These are phyloP conservation scores for Hyperoplus immaculatus DNA, from an alignment of 2,797 vertebrate genomes.

Conservation along the genomic window DNA sequence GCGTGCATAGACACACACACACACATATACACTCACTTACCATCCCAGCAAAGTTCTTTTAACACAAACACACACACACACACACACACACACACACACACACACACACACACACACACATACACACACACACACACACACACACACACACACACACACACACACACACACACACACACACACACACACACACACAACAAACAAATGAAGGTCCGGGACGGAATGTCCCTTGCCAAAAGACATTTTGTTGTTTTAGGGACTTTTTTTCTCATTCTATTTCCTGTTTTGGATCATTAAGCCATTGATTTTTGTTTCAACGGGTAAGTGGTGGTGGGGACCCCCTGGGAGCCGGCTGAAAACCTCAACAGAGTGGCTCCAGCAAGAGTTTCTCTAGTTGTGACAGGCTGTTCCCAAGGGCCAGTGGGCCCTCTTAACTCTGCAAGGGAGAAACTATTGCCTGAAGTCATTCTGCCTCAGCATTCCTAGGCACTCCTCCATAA, in stretches of 20 bases:
- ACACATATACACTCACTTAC: slow-evolving; percentile 63
- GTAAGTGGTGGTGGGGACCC: slow-evolving; percentile 85
- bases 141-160: slow-evolving; percentile 62
- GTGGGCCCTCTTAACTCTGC: slow-evolving; percentile 72
- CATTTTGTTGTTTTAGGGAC: slow-evolving; percentile 87
- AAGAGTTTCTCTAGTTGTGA: slow-evolving; percentile 84
- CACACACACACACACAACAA: slow-evolving; percentile 76
- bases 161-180: too few species aligned
- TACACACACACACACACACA: slow-evolving; percentile 70
- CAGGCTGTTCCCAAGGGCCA: slow-evolving; percentile 81
- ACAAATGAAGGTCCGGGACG: slow-evolving; percentile 80
- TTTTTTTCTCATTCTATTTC: slow-evolving; percentile 86
- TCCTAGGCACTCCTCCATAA: slow-evolving; percentile 48
- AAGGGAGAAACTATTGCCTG: slow-evolving; percentile 72
- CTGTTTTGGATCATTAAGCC: slow-evolving; percentile 90
- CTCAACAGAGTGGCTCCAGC: slow-evolving; percentile 83
- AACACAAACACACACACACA: slow-evolving; percentile 72
- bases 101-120: slow-evolving; percentile 72
- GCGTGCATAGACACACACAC: slow-evolving; percentile 52
- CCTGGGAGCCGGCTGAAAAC: slow-evolving; percentile 80
- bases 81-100: slow-evolving; percentile 75
- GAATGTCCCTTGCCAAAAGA: slow-evolving; percentile 86
- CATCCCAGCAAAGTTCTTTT: slow-evolving; percentile 71
- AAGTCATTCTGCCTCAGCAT: slow-evolving; percentile 70
- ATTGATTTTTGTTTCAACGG: slow-evolving; percentile 89